phyloP scores from a whole-genome alignment of 2,888 invertebrate genomes.

The Antheraea assamensis region DNA sequence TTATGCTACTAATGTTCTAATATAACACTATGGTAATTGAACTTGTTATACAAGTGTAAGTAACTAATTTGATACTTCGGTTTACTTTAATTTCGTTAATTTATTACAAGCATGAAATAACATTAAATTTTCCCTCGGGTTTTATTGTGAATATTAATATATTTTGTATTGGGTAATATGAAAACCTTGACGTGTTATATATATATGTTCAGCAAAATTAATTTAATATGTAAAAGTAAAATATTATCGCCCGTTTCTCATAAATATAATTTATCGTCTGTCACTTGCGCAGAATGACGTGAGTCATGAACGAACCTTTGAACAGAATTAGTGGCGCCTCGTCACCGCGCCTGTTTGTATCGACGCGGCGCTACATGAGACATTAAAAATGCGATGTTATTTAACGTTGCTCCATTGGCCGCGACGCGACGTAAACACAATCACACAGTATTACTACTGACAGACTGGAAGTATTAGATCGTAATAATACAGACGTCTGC shows the following conservation, averaged over 20 bases:
- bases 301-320: conserved; percentile 27
- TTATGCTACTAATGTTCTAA: too few relatives aligned
- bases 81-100: not conserved
- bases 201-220: not conserved
- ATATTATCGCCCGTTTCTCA: not conserved
- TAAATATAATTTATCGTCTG: not conserved
- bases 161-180: not conserved
- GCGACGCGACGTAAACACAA: conserved; percentile 40
- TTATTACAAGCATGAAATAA: not conserved
- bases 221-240: not conserved
- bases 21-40: not conserved
- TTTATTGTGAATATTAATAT: not conserved
- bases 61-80: not conserved
- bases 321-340: conserved; percentile 52
- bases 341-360: conserved; percentile 55
- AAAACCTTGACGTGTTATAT: not conserved
- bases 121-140: not conserved
- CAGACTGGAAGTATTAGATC: not conserved
- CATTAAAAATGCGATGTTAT: conserved; percentile 47
- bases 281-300: conserved; percentile 11
- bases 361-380: conserved; percentile 51
- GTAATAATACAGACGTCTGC: not conserved
- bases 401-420: conserved; percentile 38
- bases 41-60: not conserved
- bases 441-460: conserved; percentile 31